Conservation (phyloP, 2,113 vertebrate genomes). For the Bos javanicus region DNA sequence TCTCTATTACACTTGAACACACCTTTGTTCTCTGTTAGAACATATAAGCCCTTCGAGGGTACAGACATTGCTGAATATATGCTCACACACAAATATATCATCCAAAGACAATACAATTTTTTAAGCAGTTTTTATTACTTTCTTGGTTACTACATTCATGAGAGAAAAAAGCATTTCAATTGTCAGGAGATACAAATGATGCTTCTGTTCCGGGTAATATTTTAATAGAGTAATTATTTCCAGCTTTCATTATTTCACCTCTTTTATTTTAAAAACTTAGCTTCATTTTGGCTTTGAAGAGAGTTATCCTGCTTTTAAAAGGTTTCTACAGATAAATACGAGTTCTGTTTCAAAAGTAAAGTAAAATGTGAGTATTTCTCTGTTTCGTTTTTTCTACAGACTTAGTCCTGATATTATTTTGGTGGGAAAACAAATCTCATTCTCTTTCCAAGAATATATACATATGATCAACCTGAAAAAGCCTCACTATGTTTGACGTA, state of each 20-base stretch:
- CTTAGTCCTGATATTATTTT: not conserved
- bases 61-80: not conserved
- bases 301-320: not conserved
- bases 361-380: slow-evolving; percentile 14
- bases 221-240: slow-evolving; percentile 6
- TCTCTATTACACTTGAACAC: not conserved
- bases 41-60: not conserved
- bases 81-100: not conserved
- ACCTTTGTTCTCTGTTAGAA: not conserved
- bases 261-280: slow-evolving; percentile 15
- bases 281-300: slow-evolving; percentile 1
- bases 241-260: slow-evolving; percentile 13
- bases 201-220: not conserved
- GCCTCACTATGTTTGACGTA: not conserved
- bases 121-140: slow-evolving; percentile 11
- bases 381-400: not conserved
- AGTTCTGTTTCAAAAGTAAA: slow-evolving; percentile 4
- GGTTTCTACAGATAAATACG: not conserved
- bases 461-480: not conserved
- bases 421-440: not conserved
- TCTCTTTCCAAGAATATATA: slow-evolving; percentile 15
- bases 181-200: slow-evolving; percentile 11
- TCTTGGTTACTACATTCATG: not conserved
- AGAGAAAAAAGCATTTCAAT: slow-evolving; percentile 35
- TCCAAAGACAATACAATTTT: not conserved